phyloP scores from a whole-genome alignment of 2,888 invertebrate species.

The Rhagonycha lutea region DNA sequence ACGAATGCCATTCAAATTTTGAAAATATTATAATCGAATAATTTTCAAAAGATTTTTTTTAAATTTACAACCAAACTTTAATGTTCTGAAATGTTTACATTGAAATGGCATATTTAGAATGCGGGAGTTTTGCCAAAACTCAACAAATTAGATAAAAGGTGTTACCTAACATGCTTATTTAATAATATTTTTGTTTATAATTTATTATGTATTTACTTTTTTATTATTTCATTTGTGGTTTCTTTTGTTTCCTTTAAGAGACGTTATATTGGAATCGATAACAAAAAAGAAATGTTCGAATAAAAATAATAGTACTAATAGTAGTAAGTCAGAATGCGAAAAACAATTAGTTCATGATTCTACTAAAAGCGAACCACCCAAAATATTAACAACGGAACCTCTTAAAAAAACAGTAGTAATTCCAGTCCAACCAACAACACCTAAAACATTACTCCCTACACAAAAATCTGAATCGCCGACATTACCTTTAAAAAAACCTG shows the following conservation, averaged over 20 bases:
- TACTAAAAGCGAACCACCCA: constrained; percentile 11
- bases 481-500: constrained; percentile 8
- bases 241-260: constrained; percentile 44
- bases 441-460: constrained; percentile 26
- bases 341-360: background rate
- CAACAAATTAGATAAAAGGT: background rate
- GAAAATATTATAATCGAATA: background rate
- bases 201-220: background rate
- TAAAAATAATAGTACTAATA: constrained; percentile 2
- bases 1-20: background rate
- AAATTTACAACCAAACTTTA: background rate
- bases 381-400: constrained; percentile 26
- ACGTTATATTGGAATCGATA: constrained; percentile 41
- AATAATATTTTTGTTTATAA: background rate
- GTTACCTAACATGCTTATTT: background rate
- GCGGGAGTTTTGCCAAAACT: background rate
- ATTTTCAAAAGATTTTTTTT: background rate
- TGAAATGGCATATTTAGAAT: background rate
- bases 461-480: constrained; percentile 46
- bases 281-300: constrained; percentile 30
- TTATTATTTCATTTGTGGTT: constrained; percentile 21
- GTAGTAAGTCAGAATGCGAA: background rate
- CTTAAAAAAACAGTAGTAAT: constrained; percentile 45
- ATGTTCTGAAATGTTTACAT: background rate
- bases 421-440: constrained; percentile 44